These are phyloP conservation scores for Labroides dimidiatus DNA, from an alignment of 2,797 vertebrate genomes.

Conservation along the genomic window DNA sequence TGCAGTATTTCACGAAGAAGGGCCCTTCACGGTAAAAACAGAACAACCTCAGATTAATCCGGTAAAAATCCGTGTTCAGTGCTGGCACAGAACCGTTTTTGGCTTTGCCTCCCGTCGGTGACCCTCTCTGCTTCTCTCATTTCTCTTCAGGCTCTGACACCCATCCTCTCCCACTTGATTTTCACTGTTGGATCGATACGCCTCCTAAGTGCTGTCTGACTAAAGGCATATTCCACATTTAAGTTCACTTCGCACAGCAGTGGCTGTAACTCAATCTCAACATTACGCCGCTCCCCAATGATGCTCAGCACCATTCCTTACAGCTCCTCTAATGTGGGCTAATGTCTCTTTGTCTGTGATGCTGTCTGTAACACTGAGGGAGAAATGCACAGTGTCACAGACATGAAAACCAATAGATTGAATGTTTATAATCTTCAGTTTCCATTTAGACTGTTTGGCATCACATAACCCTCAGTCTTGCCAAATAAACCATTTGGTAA, in stretches of 20 bases:
- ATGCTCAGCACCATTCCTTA: conserved; percentile 51
- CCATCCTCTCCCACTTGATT: conserved; percentile 55
- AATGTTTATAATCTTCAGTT: conserved; percentile 7
- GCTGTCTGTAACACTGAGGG: conserved; percentile 9
- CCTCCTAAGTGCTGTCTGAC: conserved; percentile 71
- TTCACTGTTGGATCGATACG: conserved; percentile 71
- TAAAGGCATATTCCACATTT: conserved; percentile 76
- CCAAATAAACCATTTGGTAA: neutral
- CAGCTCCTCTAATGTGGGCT: conserved; percentile 54
- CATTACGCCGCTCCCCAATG: conserved; percentile 49
- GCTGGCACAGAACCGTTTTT: conserved; percentile 20
- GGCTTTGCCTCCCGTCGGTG: conserved; percentile 16
- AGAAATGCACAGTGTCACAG: neutral
- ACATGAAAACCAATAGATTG: conserved; percentile 7
- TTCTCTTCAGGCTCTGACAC: conserved; percentile 41
- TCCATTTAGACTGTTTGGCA: conserved; percentile 1
- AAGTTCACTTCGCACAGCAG: conserved; percentile 64
- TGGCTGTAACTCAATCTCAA: conserved; percentile 64
- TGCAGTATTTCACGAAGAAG: conserved; percentile 12
- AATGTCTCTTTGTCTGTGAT: conserved; percentile 30
- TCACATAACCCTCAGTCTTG: neutral
- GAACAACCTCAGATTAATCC: conserved; percentile 11
- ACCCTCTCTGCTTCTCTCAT: conserved; percentile 33
- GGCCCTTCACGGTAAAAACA: neutral
- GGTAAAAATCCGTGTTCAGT: conserved; percentile 22